Evolutionary conservation across 2,797 vertebrate species (phyloP).

Genomic region (Alcedo quadribrachys): DNA sequence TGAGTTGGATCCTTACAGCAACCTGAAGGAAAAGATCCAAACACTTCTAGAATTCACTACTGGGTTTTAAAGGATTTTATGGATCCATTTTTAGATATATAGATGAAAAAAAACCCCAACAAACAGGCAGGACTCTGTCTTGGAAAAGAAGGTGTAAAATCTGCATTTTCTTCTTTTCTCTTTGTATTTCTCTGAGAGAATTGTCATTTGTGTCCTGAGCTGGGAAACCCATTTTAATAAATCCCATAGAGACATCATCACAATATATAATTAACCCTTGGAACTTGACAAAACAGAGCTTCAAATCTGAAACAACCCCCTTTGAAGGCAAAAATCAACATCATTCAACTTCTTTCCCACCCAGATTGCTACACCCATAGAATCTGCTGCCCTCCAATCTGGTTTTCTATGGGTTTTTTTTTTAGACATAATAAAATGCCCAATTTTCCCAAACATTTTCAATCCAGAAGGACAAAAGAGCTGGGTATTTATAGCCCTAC

Average conservation of each 20-base stretch:
- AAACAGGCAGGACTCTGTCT: background rate
- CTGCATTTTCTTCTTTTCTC: background rate
- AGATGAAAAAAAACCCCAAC: background rate
- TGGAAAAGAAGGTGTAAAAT: background rate
- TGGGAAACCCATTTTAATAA: background rate
- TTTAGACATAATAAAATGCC: background rate
- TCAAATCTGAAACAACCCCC: background rate
- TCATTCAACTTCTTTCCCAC: background rate
- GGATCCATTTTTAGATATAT: background rate
- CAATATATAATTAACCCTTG: background rate
- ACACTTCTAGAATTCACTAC: background rate
- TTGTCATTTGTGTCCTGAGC: background rate
- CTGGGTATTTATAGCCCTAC: background rate
- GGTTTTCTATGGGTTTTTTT: rapidly evolving
- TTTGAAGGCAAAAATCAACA: background rate
- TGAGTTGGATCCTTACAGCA: background rate
- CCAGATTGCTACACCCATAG: background rate
- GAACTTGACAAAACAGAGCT: background rate
- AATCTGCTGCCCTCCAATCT: background rate
- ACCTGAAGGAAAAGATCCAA: background rate
- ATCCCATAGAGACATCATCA: background rate
- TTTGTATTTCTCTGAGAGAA: background rate
- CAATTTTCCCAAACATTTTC: background rate
- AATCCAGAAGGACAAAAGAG: background rate
- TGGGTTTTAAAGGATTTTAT: background rate